A percentile compares a stretch with the other conserved stretches of the same genome.
These are phyloP conservation scores for Peromyscus leucopus DNA, from an alignment of 2,113 vertebrate genomes.

Conservation along the genomic window DNA sequence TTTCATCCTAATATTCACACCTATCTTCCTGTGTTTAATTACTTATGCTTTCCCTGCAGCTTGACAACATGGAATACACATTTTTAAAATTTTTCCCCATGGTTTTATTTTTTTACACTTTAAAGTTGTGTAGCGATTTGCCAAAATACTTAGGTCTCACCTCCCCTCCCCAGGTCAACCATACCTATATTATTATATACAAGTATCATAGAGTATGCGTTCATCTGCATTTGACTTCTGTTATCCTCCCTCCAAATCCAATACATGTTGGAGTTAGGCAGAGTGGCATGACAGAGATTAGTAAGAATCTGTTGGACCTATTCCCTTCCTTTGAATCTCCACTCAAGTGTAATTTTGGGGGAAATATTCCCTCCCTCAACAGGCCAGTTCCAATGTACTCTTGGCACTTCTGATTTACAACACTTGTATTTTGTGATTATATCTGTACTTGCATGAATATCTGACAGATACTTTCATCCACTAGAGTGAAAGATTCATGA, in stretches of 20 bases:
- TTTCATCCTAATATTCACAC: background rate
- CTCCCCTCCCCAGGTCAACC: background rate
- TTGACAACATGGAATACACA: background rate
- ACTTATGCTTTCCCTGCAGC: background rate
- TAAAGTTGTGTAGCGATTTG: background rate
- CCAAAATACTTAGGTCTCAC: background rate
- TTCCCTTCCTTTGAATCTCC: background rate
- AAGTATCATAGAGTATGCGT: background rate
- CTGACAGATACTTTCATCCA: background rate
- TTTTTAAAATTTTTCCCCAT: background rate
- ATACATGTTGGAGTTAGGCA: background rate
- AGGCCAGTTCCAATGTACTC: background rate
- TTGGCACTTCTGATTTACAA: background rate
- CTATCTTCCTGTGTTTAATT: background rate
- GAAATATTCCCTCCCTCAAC: background rate
- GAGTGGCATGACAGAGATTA: background rate
- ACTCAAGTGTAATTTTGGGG: background rate
- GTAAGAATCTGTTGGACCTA: background rate
- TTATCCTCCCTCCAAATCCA: background rate
- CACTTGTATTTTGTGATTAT: background rate
- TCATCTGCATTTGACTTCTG: background rate
- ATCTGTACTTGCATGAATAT: background rate
- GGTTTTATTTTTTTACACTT: background rate
- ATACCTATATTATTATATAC: background rate
- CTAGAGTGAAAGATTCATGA: background rate